Conservation (phyloP, 2,797 vertebrate species). For the Cynopterus sphinx region DNA sequence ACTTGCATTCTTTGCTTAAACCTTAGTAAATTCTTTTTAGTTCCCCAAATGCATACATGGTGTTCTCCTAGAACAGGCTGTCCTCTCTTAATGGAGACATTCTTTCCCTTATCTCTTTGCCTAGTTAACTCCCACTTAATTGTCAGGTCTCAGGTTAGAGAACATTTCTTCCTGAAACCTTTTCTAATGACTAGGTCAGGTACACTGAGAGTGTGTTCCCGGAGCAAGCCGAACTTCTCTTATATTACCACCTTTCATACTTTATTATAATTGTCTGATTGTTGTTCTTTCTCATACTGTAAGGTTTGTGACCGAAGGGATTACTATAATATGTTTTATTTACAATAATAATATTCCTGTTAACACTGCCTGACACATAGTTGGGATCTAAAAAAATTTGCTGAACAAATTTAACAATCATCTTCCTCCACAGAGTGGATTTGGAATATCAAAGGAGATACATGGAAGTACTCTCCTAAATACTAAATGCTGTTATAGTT, state of each 20-base stretch:
- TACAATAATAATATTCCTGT: neutral
- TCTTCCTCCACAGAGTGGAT: neutral
- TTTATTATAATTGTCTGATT: neutral
- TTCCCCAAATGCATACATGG: neutral
- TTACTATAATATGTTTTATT: neutral
- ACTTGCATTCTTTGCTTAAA: neutral
- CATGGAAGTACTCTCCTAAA: neutral
- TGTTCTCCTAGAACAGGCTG: neutral
- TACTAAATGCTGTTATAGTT: neutral
- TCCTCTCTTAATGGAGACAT: neutral
- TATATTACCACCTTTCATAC: neutral
- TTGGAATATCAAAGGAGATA: neutral
- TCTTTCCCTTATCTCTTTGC: neutral
- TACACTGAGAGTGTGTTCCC: neutral
- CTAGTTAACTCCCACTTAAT: neutral
- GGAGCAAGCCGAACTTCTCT: neutral
- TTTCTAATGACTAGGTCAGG: neutral
- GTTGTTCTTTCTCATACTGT: neutral
- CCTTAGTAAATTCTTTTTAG: neutral
- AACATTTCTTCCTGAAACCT: neutral
- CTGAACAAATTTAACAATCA: neutral
- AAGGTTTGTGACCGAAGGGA: neutral
- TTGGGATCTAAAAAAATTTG: neutral
- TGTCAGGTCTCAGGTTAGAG: neutral
- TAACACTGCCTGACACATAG: neutral